Base-by-base conservation (phyloP, 2,113 vertebrate genomes). In the Catagonus wagneri region DNA sequence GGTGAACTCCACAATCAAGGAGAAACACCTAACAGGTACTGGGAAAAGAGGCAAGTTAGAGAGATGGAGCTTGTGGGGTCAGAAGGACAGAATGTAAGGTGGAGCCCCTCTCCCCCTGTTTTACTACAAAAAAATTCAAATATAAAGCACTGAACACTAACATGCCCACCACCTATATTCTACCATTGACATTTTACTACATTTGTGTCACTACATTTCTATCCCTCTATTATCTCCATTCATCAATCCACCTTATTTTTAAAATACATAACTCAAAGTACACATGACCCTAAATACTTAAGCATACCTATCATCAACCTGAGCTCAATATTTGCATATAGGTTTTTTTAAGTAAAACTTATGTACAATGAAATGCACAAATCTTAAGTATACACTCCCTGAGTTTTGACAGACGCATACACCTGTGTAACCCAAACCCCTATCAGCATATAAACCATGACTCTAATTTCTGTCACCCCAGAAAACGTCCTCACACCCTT, bases 281-380 rank as follows among this genome's bases (percentile, higher is more conserved):
- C 10, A 58, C 17, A 85, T 52, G 89, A 17, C 65, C 68, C 34
- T 61, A 60, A 72, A 63, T 84, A 54, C 15, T n/a, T 83, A 71
- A 54, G n/a, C 20, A 34, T 54, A 58, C 6, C 11, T 81, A 14
- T 79, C 23, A 74, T 56, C 72, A 76, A 54, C 56, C 75, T 86
- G 34, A 97, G 83, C 93, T 80, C 23, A 72, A 12, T 63, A 71
- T 69, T 56, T 74, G 29, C 27, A 84, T 90, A 68, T 25, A 29
- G 19, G 32, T 65, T 88, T 69, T 79, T 72, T 61, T 13, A 89
- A 54, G 66, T 81, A 54, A 63, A 93, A 85, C 74, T 15, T 60
- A 90, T 27, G 52, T 72, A 29, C 23, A 36, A 61, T n/a, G 16
- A 95, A 76, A 69, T 66, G 32, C 32, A 96, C 20, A 89, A 39